Base-by-base conservation (phyloP, 2,797 vertebrate species). In the Sphaeramia orbicularis region DNA sequence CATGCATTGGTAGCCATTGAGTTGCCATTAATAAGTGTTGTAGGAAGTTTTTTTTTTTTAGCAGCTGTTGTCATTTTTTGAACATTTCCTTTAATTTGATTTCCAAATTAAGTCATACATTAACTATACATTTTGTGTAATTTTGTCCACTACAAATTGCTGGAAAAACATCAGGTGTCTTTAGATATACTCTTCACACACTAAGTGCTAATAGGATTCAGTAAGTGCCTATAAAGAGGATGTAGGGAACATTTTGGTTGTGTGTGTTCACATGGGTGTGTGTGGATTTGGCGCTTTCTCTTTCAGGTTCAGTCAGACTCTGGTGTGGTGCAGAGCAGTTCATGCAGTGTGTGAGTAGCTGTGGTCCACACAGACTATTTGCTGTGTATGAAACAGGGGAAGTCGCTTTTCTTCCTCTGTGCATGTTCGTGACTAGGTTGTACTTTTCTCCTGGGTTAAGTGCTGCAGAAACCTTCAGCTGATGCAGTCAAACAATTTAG, bases 371-470 rank as follows among this genome's bases (percentile, higher is more conserved):
- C 61, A 73, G 68, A 61, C 71, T 67, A 48, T 32, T 81, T 38
- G 45, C 56, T 64, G 18, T 57, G 30, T 51, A 10, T 78, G 72
- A 90, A 81, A 90, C 43, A 50, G 79, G 72, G 86, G 87, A 91
- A 86, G 88, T 86, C 71, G 74, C 81, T 70, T 79, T 77, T 86
- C 65, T 92, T 90, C 88, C 84, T 88, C 80, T 76, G 53, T 75
- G 67, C 32, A 21, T 7, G 43, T 19, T 15, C 35, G 13, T 54
- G 36, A 48, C 2, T 18, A 55, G 40, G 40, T 44, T 4, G 10
- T 19, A 52, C 38, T 54, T 7, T 45, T 62, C 14, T 48, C 9
- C 37, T 12, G 42, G 52, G 57, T 42, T 9, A 52, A 71, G 56
- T 36, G 45, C 37, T 57, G 40, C 66, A 71, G 55, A 65, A 68